Base-by-base conservation (phyloP, 2,113 vertebrate species). In the Dicrurus megarhynchus region DNA sequence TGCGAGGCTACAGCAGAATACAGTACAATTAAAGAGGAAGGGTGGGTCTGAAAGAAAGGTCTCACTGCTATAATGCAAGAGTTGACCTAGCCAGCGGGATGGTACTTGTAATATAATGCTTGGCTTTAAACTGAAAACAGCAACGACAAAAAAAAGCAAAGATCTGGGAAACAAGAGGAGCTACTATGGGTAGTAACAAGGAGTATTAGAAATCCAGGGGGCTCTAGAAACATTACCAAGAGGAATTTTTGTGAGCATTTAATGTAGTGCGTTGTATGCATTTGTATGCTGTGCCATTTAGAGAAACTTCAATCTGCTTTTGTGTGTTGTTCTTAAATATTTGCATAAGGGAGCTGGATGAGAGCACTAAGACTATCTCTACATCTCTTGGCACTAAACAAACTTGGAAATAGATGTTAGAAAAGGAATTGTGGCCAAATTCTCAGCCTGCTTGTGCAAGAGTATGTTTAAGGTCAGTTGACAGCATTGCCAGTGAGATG, bases 11-110 rank as follows among this genome's bases (percentile, higher is more conserved):
- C 79, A 33, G 86, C 75, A 84, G 52, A 74, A 71, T 46, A 60
- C 84, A 93, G 85, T 96, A 92, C 94, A 90, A 4, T 76, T 79
- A 67, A 87, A 39, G 12, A 92, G 96, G 78, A 83, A 87, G 96
- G 96, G 97, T 79, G 95, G 95, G 94, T 87, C 80, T 88, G 33
- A 57, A 69, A 84, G 42, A n/a, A 73, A 87, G 91, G 91, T 64
- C 88, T 96, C 82, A 27, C 69, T 88, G 65, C 73, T 93, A 41
- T 67, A 90, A 71, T 21, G 93, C 97, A 94, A 97, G 94, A 95
- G 90, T 96, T 98, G 97, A 95, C 37, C 95, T 97, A 96, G 96
- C 69, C 37, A 89, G 82, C 68, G 4, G 47, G 32, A 61, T 7
- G 11, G 57, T 63, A 6, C 89, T 79, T 94, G 80, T 52, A 37